phyloP scores from a whole-genome alignment of 2,888 invertebrate species.

The Psylliodes chrysocephalus region DNA sequence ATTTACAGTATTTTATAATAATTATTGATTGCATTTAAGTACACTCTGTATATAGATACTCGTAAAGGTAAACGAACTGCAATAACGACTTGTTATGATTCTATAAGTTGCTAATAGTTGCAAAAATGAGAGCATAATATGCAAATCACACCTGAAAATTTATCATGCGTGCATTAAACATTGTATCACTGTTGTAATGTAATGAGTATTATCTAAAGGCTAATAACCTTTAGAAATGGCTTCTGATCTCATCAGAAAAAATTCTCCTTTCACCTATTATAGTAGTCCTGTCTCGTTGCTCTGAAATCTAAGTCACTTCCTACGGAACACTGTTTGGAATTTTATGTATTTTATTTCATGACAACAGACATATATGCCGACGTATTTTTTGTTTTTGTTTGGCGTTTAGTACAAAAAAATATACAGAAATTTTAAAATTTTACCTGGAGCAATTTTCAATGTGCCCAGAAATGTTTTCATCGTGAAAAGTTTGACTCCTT shows the following conservation, averaged over 20 bases:
- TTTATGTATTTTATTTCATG: no score
- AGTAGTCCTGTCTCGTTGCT: slow-evolving; percentile 14
- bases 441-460: no score
- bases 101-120: slow-evolving; percentile 28
- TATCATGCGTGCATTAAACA: slow-evolving; percentile 35
- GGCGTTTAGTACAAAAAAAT: no score
- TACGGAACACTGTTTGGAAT: no score
- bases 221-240: slow-evolving; percentile 35
- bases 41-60: slow-evolving; percentile 27
- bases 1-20: no score
- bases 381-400: no score
- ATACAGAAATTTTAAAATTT: no score
- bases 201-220: slow-evolving; percentile 34
- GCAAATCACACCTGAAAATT: slow-evolving; percentile 38
- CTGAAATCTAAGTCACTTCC: slow-evolving; percentile 7
- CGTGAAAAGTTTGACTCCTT: no score
- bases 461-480: no score
- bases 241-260: slow-evolving; percentile 34
- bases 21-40: no score
- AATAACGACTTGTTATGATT: slow-evolving; percentile 34
- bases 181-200: slow-evolving; percentile 30
- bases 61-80: slow-evolving; percentile 45
- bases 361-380: no score
- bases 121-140: slow-evolving; percentile 34
- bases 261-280: slow-evolving; percentile 29